phyloP scores from a whole-genome alignment of 2,888 invertebrate genomes.

The Synanthedon tipuliformis region DNA sequence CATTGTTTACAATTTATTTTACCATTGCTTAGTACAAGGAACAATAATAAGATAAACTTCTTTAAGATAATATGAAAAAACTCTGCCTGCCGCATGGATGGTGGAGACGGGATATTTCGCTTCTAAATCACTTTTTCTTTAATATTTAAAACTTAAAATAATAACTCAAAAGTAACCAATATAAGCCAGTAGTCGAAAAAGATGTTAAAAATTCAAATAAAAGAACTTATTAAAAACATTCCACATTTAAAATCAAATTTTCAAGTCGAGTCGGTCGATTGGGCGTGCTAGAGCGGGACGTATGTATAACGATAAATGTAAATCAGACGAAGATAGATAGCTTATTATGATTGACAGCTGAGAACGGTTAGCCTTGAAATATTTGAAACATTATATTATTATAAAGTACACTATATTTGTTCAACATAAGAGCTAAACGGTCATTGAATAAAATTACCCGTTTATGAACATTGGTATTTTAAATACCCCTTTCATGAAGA shows the following conservation, averaged over 20 bases:
- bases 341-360: constrained; percentile 71
- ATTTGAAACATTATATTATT: constrained; percentile 71
- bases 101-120: too few relatives aligned
- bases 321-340: constrained; percentile 53
- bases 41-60: too few relatives aligned
- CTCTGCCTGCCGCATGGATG: too few relatives aligned
- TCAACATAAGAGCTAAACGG: constrained; percentile 47
- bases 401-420: constrained; percentile 68
- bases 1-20: too few relatives aligned
- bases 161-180: constrained; percentile 37
- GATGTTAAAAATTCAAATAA: constrained; percentile 67
- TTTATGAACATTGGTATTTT: too few relatives aligned
- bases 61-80: too few relatives aligned
- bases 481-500: too few relatives aligned
- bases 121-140: too few relatives aligned
- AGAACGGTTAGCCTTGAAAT: constrained; percentile 71
- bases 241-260: constrained; percentile 70
- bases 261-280: constrained; percentile 65
- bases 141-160: too few relatives aligned
- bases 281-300: constrained; percentile 39
- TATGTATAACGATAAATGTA: constrained; percentile 30
- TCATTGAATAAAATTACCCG: constrained; percentile 18
- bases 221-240: constrained; percentile 67
- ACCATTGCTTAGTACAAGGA: too few relatives aligned
- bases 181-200: constrained; percentile 62